Evolutionary conservation across 2,888 invertebrate species (phyloP).

Genomic region (Drosophila ustulata): DNA sequence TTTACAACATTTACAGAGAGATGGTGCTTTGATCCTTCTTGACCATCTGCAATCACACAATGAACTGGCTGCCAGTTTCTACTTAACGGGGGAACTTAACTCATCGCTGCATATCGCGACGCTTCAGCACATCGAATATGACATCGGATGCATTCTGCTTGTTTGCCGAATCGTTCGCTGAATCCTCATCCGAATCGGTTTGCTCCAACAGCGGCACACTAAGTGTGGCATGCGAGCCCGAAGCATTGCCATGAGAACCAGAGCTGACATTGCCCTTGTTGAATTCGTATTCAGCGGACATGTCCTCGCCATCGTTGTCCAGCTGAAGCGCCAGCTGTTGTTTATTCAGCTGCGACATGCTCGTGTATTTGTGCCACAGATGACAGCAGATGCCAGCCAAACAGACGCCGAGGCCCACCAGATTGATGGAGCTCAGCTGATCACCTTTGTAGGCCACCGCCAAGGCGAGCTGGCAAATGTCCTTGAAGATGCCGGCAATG

Average conservation of each 20-base stretch:
- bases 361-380: slow-evolving; percentile 89
- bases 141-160: slow-evolving; percentile 86
- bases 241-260: slow-evolving; percentile 15
- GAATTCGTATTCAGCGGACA: slow-evolving; percentile 64
- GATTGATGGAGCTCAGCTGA: slow-evolving; percentile 92
- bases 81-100: slow-evolving; percentile 1
- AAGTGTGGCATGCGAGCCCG: slow-evolving; percentile 72
- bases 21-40: slow-evolving; percentile 6
- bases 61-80: slow-evolving; percentile 6
- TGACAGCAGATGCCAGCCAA: slow-evolving; percentile 95
- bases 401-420: slow-evolving; percentile 94
- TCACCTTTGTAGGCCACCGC: slow-evolving; percentile 96
- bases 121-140: slow-evolving; percentile 86
- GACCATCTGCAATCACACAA: slow-evolving; percentile 31
- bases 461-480: slow-evolving; percentile 95
- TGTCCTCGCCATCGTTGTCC: slow-evolving; percentile 67
- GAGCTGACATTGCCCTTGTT: slow-evolving; percentile 45
- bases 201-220: slow-evolving; percentile 83
- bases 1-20: slow-evolving; percentile 73
- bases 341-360: slow-evolving; percentile 71
- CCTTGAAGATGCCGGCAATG: slow-evolving; percentile 99
- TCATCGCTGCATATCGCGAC: slow-evolving; percentile 85
- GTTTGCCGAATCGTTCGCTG: slow-evolving; percentile 78
- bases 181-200: slow-evolving; percentile 83
- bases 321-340: slow-evolving; percentile 55